Base-by-base conservation (phyloP, 2,113 vertebrate species). In the Phylloscopus trochiloides region DNA sequence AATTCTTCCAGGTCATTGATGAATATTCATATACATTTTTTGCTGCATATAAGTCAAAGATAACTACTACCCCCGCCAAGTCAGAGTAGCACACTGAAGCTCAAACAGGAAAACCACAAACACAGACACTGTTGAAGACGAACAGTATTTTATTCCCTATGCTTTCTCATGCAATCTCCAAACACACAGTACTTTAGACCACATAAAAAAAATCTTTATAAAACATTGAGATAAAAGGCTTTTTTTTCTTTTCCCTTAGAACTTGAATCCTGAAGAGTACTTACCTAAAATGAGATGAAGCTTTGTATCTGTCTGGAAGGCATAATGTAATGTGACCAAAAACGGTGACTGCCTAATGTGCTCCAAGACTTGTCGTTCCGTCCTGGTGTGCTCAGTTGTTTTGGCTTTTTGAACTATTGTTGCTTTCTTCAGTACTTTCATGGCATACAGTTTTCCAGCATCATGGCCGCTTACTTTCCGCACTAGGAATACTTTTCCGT, bases 391-490 rank as follows among this genome's bases (percentile, higher is more conserved):
- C 67, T 99, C 99, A 3, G 99, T 98, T 16, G 99, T 99, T 98
- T 99, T 99, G 73, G 99, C 99, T 97, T 99, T 99, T 91, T 99
- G 99, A 78, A 99, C 98, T 21, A 99, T 99, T 9, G 99, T 99
- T 88, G 99, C 99, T 97, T 99, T 99, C 97, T 99, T 99, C 97
- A 99, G 96, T 19, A 99, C 99, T 96, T 99, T 99, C 99, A 99
- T 99, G 75, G 99, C 99, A 34, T 99, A 99, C 67, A 99, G 98
- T 86, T 99, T 99, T 54, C 99, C 98, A 12, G 99, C 94, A 94
- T 99, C 99, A 3, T 99, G 99, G 17, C 99, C 99, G 1, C 99
- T 99, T 92, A 99, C 98, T 96, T 99, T 99, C 81, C 99, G 98
- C 72, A 99, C 99, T 26, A 99, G 98, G 97, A 99, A 99, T 80